Conservation (phyloP, 2,113 vertebrate species). For the Paradoxurus hermaphroditus region DNA sequence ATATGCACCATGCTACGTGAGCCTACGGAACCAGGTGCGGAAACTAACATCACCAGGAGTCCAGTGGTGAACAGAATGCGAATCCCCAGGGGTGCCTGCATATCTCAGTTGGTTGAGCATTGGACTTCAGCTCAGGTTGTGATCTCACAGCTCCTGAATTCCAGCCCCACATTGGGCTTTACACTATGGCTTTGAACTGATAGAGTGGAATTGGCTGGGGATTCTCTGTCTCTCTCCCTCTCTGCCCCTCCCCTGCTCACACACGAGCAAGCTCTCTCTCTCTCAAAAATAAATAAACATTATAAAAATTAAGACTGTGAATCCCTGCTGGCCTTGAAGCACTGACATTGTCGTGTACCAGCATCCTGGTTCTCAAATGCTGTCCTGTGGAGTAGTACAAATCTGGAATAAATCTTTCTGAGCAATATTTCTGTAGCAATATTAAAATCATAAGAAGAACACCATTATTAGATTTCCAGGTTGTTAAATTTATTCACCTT, state of each 20-base stretch:
- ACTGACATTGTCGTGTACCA: not conserved
- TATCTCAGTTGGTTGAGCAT: no score
- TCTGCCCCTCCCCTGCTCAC: no score
- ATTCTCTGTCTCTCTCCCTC: no score
- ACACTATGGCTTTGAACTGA: no score
- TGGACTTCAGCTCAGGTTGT: no score
- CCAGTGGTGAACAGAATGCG: not conserved
- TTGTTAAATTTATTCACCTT: not conserved
- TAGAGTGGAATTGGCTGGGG: no score
- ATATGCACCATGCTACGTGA: rapidly evolving
- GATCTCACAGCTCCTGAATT: no score
- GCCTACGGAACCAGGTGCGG: not conserved
- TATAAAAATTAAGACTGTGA: no score
- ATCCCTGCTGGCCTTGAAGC: not conserved
- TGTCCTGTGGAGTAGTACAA: not conserved
- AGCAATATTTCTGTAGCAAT: not conserved
- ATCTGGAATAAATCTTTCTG: not conserved
- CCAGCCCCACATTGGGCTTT: no score
- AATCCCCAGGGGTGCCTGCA: no score
- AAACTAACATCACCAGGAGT: not conserved
- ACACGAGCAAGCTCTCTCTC: no score
- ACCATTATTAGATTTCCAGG: not conserved
- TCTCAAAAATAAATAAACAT: no score
- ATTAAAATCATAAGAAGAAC: not conserved
- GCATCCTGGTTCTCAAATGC: not conserved